Evolutionary conservation across 2,888 invertebrate genomes (phyloP).

Genomic region (Leucophenga montana): DNA sequence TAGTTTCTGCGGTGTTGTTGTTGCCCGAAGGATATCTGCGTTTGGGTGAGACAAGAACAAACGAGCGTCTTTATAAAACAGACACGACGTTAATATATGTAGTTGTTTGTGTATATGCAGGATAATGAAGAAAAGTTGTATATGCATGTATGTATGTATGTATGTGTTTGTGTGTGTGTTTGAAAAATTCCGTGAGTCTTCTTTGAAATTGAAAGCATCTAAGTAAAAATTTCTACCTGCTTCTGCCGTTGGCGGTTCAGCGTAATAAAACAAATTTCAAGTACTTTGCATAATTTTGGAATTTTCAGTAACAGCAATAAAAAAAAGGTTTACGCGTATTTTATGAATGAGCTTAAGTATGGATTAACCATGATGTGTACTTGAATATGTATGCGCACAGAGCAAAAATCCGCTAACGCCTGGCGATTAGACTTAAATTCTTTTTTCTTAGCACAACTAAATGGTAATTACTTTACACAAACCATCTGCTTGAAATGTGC

Average conservation of each 20-base stretch:
- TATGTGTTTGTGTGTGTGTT: not conserved
- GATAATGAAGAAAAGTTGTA: not conserved
- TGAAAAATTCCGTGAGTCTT: not conserved
- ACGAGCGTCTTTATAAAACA: constrained; percentile 63
- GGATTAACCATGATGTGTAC: not conserved
- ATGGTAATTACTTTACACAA: too few relatives aligned
- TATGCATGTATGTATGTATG: constrained; percentile 1
- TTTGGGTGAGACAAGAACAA: constrained; percentile 56
- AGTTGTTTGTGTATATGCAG: constrained; percentile 28
- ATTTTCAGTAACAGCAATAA: not conserved
- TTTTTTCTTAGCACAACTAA: not conserved
- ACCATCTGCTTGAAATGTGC: too few relatives aligned
- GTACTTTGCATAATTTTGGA: not conserved
- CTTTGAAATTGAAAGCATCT: too few relatives aligned
- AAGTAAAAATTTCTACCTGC: too few relatives aligned
- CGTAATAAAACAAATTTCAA: not conserved
- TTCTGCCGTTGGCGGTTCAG: not conserved
- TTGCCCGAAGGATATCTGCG: constrained; percentile 84
- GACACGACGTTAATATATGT: constrained; percentile 49
- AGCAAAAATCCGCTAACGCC: constrained; percentile 14
- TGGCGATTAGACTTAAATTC: not conserved
- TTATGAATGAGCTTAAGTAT: not conserved
- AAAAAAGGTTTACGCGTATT: not conserved
- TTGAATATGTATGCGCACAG: not conserved
- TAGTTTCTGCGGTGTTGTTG: constrained; percentile 77